phyloP scores from a whole-genome alignment of 2,888 invertebrate species.

The Blastobasis lacticolella region DNA sequence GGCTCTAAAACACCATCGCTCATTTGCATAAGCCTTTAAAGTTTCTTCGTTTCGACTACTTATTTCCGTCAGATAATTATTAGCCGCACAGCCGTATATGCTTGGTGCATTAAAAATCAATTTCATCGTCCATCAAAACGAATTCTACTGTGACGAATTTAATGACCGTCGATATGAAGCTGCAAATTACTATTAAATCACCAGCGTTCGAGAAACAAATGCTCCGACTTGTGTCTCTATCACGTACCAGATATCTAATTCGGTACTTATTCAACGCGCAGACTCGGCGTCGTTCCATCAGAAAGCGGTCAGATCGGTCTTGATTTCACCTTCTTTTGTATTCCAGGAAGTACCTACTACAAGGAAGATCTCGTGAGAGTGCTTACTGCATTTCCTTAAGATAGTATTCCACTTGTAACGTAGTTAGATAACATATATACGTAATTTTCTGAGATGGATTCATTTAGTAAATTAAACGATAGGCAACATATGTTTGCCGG shows the following conservation, averaged over 20 bases:
- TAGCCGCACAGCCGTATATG: neutral
- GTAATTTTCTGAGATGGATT: too few species aligned
- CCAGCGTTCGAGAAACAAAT: neutral
- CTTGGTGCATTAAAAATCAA: neutral
- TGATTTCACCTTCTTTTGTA: constrained; percentile 60
- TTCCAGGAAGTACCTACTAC: constrained; percentile 34
- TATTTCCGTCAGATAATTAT: neutral
- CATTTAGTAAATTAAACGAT: too few species aligned
- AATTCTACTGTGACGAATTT: constrained; percentile 1
- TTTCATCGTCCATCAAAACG: neutral
- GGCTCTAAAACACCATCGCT: too few species aligned
- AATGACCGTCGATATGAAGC: constrained; percentile 1
- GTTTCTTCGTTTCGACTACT: neutral
- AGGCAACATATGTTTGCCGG: too few species aligned
- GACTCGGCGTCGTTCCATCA: constrained; percentile 19
- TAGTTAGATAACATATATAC: too few species aligned
- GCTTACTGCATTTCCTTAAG: constrained; percentile 30
- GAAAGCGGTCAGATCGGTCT: constrained; percentile 40
- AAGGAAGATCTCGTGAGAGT: constrained; percentile 31
- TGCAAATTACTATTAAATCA: constrained; percentile 3
- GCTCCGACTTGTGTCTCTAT: neutral
- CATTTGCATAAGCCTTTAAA: too few species aligned
- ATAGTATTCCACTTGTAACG: constrained; percentile 9
- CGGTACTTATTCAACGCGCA: constrained; percentile 26
- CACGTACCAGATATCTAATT: constrained; percentile 9